Base-by-base conservation (phyloP, 2,113 vertebrate species). In the Ochotona princeps region DNA sequence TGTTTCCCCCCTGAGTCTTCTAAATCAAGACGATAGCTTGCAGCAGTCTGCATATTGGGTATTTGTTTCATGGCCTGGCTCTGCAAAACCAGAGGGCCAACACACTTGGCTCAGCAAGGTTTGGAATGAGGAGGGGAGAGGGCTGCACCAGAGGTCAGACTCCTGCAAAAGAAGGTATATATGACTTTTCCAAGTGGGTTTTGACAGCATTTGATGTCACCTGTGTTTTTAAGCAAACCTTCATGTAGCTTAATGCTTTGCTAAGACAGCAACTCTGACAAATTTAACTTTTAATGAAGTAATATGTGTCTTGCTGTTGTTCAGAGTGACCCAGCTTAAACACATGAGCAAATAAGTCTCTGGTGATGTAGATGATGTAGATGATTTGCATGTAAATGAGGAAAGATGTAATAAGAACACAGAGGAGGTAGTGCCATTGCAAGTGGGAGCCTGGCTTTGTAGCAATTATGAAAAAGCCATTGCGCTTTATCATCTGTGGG, bases 1-100 rank as follows among this genome's bases (percentile, higher is more conserved):
- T 96, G 96, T 97, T 97, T 89, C 83, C 69, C 98, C 97, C 97
- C 28, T 5, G 97, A 96, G 98, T 85, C 97, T 97, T 97, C 97
- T 98, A 97, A 98, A 98, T 96, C 96, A 83, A 89, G 91, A 93
- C 95, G 93, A 95, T 96, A 96, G 94, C 87, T 97, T 97, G 96
- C 54, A 95, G 97, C 9, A 51, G 95, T 61, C 73, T 69, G 91
- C 47, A 47, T 17, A 78, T 35, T 79, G 81, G 92, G 90, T 93
- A 81, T 86, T 94, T 83, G 66, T 96, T 94, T 94, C 89, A 86
- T 73, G 49, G 94, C 78, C 67, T 82, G 95, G n/a, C 81, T 95
- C 81, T 69, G 51, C 57, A 92, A 96, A 92, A 32, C 76, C 82
- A 75, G 87, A 87, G 94, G 57, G 30, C 92, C 49, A 92, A 93